A percentile compares a stretch with the other conserved stretches of the same genome.
Evolutionary conservation across 92 coral and sea anemone species (phyloP).

Genomic region (Epizoanthus ramosus): DNA sequence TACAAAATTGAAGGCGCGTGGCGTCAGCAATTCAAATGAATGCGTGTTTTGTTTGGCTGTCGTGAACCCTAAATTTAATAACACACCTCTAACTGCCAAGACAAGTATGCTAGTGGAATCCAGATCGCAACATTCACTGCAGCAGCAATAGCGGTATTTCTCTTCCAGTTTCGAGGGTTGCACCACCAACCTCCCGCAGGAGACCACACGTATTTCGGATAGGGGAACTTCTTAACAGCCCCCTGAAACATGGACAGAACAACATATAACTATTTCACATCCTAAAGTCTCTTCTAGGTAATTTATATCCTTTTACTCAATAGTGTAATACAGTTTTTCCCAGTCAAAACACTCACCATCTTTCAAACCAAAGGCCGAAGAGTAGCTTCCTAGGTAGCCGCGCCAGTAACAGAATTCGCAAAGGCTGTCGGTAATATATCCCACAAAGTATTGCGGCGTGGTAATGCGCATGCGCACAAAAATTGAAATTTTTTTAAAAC

Average conservation of each 20-base stretch:
- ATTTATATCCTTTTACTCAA: too few relatives aligned
- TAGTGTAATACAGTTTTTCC: not conserved
- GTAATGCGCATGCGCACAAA: slow-evolving; percentile 63
- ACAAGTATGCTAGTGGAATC: slow-evolving; percentile 75
- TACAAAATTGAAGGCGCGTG: too few relatives aligned
- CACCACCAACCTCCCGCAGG: slow-evolving; percentile 99
- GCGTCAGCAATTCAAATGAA: too few relatives aligned
- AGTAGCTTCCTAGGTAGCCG: slow-evolving; percentile 8
- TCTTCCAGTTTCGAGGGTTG: slow-evolving; percentile 97
- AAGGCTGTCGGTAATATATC: slow-evolving; percentile 1
- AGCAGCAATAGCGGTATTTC: slow-evolving; percentile 90
- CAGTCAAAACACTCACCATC: slow-evolving; percentile 23
- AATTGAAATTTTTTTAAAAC: slow-evolving; percentile 22
- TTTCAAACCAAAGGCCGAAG: not conserved
- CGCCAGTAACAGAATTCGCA: not conserved
- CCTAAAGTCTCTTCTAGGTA: not conserved
- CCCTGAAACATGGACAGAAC: slow-evolving; percentile 63
- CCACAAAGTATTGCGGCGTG: slow-evolving; percentile 45
- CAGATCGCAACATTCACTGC: slow-evolving; percentile 75
- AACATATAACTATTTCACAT: not conserved
- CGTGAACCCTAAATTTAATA: too few relatives aligned
- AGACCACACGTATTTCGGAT: slow-evolving; percentile 99
- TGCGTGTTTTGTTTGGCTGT: too few relatives aligned
- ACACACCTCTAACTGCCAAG: slow-evolving; percentile 92
- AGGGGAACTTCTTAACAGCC: slow-evolving; percentile 92